Conservation (phyloP, 2,797 vertebrate species). For the Cirrhinus molitorella region DNA sequence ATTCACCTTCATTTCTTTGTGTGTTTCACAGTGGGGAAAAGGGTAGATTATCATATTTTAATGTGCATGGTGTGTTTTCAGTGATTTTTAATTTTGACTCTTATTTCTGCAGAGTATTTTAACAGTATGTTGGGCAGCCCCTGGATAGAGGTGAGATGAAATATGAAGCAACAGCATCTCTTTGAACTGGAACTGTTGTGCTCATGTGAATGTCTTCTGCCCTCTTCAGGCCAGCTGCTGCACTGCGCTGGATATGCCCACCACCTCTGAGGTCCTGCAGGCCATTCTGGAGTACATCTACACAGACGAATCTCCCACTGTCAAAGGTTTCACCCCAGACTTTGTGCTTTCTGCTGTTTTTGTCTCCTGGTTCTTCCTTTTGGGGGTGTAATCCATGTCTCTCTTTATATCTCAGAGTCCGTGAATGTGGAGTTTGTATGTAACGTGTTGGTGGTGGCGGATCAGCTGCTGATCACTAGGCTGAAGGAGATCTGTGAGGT, state of each 20-base stretch:
- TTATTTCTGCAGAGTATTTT: slow-evolving; percentile 88
- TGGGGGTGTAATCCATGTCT: neutral
- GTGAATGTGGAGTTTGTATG: slow-evolving; percentile 93
- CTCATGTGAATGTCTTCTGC: slow-evolving; percentile 27
- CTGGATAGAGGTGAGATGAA: slow-evolving; percentile 92
- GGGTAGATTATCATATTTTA: neutral
- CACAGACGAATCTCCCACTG: slow-evolving; percentile 88
- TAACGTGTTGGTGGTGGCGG: slow-evolving; percentile 92
- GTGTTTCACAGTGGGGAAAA: neutral
- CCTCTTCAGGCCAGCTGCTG: slow-evolving; percentile 87
- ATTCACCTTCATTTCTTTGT: neutral
- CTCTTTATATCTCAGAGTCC: slow-evolving; percentile 79
- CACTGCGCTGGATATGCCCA: slow-evolving; percentile 91
- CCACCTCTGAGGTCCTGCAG: slow-evolving; percentile 89
- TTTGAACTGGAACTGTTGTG: neutral
- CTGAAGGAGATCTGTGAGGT: slow-evolving; percentile 98
- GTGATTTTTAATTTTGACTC: neutral
- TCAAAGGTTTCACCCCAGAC: slow-evolving; percentile 84
- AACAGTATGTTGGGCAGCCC: slow-evolving; percentile 96
- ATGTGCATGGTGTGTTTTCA: too few relatives aligned
- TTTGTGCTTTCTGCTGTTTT: neutral
- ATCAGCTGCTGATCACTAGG: slow-evolving; percentile 92
- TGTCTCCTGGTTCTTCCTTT: neutral
- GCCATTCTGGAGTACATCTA: slow-evolving; percentile 95
- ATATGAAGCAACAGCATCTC: neutral